Evolutionary conservation across 2,797 vertebrate species (phyloP), one percentile per base, ranked within the genome.

Genomic region (Rhadinocentrus ornatus): DNA sequence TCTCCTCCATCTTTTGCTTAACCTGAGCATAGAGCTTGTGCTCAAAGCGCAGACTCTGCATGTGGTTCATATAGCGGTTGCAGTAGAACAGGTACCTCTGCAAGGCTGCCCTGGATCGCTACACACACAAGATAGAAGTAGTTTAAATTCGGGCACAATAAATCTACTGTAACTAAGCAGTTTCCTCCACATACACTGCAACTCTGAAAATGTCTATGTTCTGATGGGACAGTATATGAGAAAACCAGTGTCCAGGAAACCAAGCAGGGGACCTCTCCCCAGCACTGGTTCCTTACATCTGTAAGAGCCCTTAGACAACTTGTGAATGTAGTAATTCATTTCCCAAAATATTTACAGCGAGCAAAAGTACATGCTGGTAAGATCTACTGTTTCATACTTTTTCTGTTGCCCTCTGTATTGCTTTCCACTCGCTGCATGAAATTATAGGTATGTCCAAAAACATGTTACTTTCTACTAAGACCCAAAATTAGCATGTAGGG

Each of bases 1-100:
- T 99, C 93, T 99, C 98, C 91, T 99, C 98, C 98, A 99, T 99
- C 87, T 99, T 99, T 94, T 99, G 97, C 93, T 99, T 99, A 88
- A 99, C 98, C 94, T 99, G 97, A 90, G 98, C 97, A 13, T 99
- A 99, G 46, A 99, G 95, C 93, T 99, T 99, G 96, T 99, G 97
- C 96, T 99, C 98, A 37, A 99, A 99, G 94, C 98, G 97, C 91
- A 99, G 95, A 89, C 98, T 99, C 95, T 99, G 98, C 98, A 99
- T 99, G 95, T 99, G 98, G 94, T 99, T 99, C 98, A 99, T 99
- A 86, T 99, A 99, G 90, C 98, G 98, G 92, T 99, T 99, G 95
- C 98, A 99, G 96, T 99, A 99, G 95, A 99, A 99, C 88, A 99
- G 96, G 94, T 99, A 99, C 93, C 98, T 96, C 95, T 99, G 98